phyloP scores from a whole-genome alignment of 2,113 vertebrate species.

The Syngnathus floridae region DNA sequence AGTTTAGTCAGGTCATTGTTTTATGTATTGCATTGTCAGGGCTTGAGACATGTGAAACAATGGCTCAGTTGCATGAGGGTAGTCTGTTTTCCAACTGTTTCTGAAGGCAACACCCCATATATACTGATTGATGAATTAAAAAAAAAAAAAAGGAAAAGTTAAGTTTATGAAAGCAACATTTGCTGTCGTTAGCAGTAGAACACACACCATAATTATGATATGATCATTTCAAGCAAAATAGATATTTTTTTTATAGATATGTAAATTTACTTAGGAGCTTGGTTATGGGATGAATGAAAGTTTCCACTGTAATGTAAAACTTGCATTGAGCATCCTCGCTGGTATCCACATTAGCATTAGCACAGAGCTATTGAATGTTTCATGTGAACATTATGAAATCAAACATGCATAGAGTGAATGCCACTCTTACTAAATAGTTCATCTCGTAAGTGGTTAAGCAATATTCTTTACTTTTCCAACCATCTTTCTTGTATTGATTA shows the following conservation, averaged over 20 bases:
- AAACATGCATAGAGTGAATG: background rate
- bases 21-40: too few relatives aligned
- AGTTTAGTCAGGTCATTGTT: too few relatives aligned
- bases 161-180: too few relatives aligned
- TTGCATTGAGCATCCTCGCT: background rate
- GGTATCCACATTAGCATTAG: background rate
- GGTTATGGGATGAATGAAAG: background rate
- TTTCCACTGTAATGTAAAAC: background rate
- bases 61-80: too few relatives aligned
- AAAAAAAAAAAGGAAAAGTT: too few relatives aligned
- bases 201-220: too few relatives aligned
- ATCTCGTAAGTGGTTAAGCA: slow-evolving; percentile 25
- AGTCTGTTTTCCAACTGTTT: too few relatives aligned
- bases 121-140: too few relatives aligned
- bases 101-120: too few relatives aligned
- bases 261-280: background rate
- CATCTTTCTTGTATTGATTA: slow-evolving; percentile 28
- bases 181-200: too few relatives aligned
- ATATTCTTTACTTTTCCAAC: slow-evolving; percentile 23
- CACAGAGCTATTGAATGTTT: background rate
- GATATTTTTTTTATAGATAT: background rate
- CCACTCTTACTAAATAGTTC: background rate
- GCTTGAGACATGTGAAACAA: too few relatives aligned
- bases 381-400: background rate
- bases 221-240: too few relatives aligned